Evolutionary conservation across 2,888 invertebrate genomes (phyloP), one percentile per base, ranked within the genome.

Genomic region (Tetramorium bicarinatum): DNA sequence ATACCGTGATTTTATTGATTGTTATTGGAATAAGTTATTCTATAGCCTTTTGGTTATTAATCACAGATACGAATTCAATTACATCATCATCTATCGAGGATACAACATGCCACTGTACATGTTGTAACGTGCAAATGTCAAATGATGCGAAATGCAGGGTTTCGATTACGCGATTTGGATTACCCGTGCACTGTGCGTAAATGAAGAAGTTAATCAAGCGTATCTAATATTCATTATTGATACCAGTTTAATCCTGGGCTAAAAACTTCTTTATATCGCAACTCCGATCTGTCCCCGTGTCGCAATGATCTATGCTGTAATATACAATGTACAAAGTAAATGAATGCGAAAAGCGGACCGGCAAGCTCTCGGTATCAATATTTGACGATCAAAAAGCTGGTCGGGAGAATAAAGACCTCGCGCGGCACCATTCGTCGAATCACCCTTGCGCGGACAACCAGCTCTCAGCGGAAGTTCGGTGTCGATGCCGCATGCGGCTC

Each of bases 401-500:
- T 6, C 66, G 25, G 13, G 18, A 47, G 25, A 79, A 67, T 34
- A 54, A 79, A 79, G 38, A 25, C 21, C 34, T 21, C 59, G 67
- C 44, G 34, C n/a, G 3, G 6, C 29, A 4, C 15, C 18, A 49
- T 7, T 34, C 69, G 25, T 47, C 56, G 67, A 77, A 44, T 44
- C 54, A n/a, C 38, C 71, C 25, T 21, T 18, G 18, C 41, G 52
- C 64, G 25, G 2, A 34, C 56, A 15, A 18, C 13, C 56, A 15
- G 49, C 74, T 83, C 76, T 67, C 72, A 69, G 56, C 54, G 41
- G 29, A 49, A 82, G 81, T 66, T 79, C 83, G 76, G 86, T 90
- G 87, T 90, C 90, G 90, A 84, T 87, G 90, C 88, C 90, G 90
- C 91, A 91, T 92, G 92, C 92, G 82, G 86, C 92, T 91, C 93